Conservation (phyloP, 2,797 vertebrate genomes). For the Thamnophis elegans region DNA sequence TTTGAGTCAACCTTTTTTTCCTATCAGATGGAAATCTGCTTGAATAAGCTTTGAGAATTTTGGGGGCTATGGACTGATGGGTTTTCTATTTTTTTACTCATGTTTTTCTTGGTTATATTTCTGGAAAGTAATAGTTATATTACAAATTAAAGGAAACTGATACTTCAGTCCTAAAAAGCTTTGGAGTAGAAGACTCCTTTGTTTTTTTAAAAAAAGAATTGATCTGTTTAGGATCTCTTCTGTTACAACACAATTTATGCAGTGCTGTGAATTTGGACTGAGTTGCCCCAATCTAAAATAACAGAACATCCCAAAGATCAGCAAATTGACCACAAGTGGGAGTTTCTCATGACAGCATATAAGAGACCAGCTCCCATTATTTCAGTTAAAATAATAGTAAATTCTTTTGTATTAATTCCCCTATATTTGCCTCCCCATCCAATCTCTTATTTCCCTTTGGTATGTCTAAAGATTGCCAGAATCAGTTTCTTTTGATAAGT, state of each 20-base stretch:
- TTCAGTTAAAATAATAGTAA: neutral
- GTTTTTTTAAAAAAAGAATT: neutral
- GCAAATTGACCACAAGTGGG: neutral
- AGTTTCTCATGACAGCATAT: neutral
- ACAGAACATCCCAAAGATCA: constrained; percentile 5
- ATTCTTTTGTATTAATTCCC: neutral
- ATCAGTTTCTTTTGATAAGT: neutral
- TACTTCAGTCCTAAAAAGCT: neutral
- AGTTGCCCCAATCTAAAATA: constrained; percentile 1
- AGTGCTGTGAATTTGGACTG: neutral
- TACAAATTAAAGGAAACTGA: neutral
- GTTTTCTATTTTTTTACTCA: neutral
- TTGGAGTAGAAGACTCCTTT: neutral
- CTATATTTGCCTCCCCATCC: neutral
- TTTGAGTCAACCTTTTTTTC: neutral
- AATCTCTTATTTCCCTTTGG: neutral
- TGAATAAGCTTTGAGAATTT: neutral
- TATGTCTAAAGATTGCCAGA: neutral
- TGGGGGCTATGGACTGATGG: neutral
- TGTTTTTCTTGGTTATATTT: neutral
- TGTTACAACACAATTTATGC: constrained; percentile 1
- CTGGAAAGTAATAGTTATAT: neutral
- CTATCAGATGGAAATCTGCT: constrained; percentile 8
- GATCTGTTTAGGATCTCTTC: neutral
- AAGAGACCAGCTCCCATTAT: neutral